Base-by-base conservation (phyloP, 2,113 vertebrate genomes). In the Prochilodus magdalenae region DNA sequence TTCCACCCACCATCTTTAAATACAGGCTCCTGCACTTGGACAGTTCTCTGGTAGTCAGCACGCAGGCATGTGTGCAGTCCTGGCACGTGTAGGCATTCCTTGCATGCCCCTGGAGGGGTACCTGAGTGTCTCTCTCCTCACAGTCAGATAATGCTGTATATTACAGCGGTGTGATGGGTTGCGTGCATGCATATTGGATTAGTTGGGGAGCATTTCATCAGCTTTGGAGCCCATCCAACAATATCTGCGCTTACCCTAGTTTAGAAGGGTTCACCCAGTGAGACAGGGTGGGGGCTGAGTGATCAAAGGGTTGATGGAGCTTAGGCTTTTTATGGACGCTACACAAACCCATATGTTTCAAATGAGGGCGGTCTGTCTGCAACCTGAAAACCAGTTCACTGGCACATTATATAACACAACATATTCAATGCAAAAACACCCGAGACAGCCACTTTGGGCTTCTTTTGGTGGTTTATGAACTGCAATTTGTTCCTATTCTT, bases 41-140 rank as follows among this genome's bases (percentile, higher is more conserved):
- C 69, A 82, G 75, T 88, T 78, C 78, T 80, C 65, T 84, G 30
- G 26, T 26, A 81, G 79, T 73, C 67, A 80, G 84, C 77, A 86
- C 81, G 80, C 67, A 63, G 78, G 76, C 76, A 83, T 83, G 69
- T 83, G 65, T 65, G 30, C 30, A 59, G 70, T 69, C 51, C 18
- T 55, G 85, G 81, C 83, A 85, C 85, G 27, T 51, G 12, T 12
- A 82, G 73, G 73, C 83, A 92, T 90, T 91, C 88, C 86, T 86
- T 62, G 82, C 27, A 81, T 79, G 13, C 18, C 82, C 71, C 63
- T 55, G 22, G 24, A 81, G 40, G 47, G 67, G 83, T 63, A 74
- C 26, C 78, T 77, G 69, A 72, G 80, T 44, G 76, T 71, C 33
- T 73, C 70, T 87, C 59, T 87, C 77, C 77, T 84, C 47, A 83